Percentiles rank a stretch among this genome's conserved stretches.
These are phyloP conservation scores for Pentalonia nigronervosa DNA, from an alignment of 1,140 invertebrate genomes.

Conservation along the genomic window DNA sequence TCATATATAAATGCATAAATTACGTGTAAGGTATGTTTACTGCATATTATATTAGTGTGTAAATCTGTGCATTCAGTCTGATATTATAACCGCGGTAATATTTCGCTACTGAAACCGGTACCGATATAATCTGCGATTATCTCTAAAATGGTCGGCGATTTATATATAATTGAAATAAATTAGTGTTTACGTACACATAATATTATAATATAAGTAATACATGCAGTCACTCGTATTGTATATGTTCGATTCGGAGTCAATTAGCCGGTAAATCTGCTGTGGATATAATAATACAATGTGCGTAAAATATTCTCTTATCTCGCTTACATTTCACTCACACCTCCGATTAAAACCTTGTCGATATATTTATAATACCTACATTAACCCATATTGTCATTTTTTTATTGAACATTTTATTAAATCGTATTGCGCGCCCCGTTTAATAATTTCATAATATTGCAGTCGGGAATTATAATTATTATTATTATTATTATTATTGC, in stretches of 20 bases:
- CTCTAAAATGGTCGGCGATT: neutral
- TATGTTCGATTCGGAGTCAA: neutral
- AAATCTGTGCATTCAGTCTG: neutral
- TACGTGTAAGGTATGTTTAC: neutral
- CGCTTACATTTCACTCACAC: neutral
- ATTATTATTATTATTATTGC: too few relatives aligned
- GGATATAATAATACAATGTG: neutral
- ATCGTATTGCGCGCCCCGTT: neutral
- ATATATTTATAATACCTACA: neutral
- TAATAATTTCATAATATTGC: neutral
- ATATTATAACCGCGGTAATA: neutral
- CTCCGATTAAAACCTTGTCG: neutral
- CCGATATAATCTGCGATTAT: neutral
- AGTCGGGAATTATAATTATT: neutral
- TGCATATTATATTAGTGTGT: neutral
- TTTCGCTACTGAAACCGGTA: constrained; percentile 36
- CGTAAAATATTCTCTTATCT: neutral
- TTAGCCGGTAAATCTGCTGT: neutral
- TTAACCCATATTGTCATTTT: neutral
- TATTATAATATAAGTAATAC: neutral
- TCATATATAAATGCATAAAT: neutral
- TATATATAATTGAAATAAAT: constrained; percentile 29
- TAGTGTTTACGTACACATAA: neutral
- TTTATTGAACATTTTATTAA: constrained; percentile 1
- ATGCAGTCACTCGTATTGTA: neutral